Base-by-base conservation (phyloP, 2,888 invertebrate genomes). In the Patella pellucida region DNA sequence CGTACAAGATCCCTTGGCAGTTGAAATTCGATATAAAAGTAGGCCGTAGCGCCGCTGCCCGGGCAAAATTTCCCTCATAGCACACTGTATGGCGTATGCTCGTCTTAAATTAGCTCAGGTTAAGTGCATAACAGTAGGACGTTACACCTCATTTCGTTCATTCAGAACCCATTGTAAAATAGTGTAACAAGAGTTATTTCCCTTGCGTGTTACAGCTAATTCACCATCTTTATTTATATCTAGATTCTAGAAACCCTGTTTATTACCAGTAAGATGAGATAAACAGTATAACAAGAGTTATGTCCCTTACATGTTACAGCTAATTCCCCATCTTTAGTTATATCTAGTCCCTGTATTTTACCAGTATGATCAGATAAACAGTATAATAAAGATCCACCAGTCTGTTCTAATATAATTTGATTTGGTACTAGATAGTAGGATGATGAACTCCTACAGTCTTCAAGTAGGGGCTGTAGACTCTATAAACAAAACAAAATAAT, bases 321-420 rank as follows among this genome's bases (percentile, higher is more conserved):
- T 2, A 71, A 78, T n/a, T 78, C 81, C 12, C 85, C 85, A 69
- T 85, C 82, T 12, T 62, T 23, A 12, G 82, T 82, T 56, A 88
- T 76, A 68, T 84, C 86, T 12, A 88, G 69, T 2, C 79, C 79
- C 1, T 78, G 78, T 41, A 87, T 81, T 31, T 85, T 82, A 31
- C 79, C 76, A 9, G 81, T 82, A 76, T 88, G 87, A 74, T 84
- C 85, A 4, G 85, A 82, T 78, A 87, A 81, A 31, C 79, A 81
- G 77, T 86, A 84, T 7, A 87, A 50, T 11, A 87, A 81, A 70
- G 86, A 84, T 27, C 88, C 87, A 1, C 87, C 87, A 4, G 87
- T 84, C 67, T 82, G 81, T 15, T 78, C 76, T n/a, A 86, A 75
- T 3, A 87, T 80, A 3, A 76, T 78, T 70, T 83, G 80, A 76